Conservation (phyloP, 1,140 invertebrate species). For the Orchestia grillus region DNA sequence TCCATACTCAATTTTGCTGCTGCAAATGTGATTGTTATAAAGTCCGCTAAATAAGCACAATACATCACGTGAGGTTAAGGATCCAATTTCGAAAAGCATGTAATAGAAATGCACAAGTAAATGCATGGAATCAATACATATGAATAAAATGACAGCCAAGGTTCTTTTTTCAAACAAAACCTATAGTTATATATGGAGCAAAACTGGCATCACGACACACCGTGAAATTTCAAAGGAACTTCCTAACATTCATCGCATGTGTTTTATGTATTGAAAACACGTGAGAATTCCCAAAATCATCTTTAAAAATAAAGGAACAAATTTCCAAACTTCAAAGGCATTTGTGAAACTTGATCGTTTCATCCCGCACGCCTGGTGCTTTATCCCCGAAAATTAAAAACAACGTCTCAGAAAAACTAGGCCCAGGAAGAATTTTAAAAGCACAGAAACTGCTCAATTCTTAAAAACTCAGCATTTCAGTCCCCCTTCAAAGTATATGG, state of each 20-base stretch:
- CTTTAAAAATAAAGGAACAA: too few species aligned
- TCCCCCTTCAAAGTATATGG: not conserved
- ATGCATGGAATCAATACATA: not conserved
- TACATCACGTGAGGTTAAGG: too few species aligned
- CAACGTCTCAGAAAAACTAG: not conserved
- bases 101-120: not conserved
- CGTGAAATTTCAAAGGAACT: not conserved
- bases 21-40: too few species aligned
- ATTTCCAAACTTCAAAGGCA: too few species aligned
- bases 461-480: not conserved
- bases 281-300: not conserved
- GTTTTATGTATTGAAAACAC: not conserved
- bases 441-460: not conserved
- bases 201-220: not conserved
- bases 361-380: not conserved
- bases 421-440: not conserved
- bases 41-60: too few species aligned
- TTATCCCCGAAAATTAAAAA: not conserved
- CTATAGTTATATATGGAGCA: not conserved
- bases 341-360: not conserved
- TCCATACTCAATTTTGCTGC: too few species aligned
- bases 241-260: not conserved
- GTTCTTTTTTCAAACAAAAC: not conserved
- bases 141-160: not conserved
- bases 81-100: not conserved